These are phyloP conservation scores for Enteromius mattozi DNA, from an alignment of 2,797 vertebrate species.

Conservation along the genomic window DNA sequence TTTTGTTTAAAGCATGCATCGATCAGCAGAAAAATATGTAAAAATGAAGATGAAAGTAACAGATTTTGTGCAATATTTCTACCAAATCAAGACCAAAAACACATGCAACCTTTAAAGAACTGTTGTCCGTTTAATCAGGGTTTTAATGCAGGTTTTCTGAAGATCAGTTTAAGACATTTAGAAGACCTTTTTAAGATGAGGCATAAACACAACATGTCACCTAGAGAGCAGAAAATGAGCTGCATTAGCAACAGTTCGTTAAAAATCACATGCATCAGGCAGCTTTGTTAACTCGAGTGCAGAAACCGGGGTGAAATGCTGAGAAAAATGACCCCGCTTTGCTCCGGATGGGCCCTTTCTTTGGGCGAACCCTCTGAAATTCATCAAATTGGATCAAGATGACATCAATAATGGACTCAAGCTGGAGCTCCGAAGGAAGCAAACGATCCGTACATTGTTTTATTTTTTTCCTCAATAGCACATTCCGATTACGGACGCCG, in stretches of 20 bases:
- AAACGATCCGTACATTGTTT: constrained; percentile 64
- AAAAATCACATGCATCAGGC: constrained; percentile 28
- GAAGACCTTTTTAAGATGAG: neutral
- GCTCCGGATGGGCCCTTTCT: constrained; percentile 64
- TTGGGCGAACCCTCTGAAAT: constrained; percentile 63
- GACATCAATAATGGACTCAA: constrained; percentile 66
- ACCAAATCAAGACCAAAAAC: neutral
- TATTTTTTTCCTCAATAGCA: constrained; percentile 56
- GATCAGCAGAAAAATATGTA: no score
- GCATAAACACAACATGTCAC: neutral
- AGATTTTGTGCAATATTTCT: neutral
- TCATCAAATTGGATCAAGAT: constrained; percentile 69
- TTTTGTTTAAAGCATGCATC: no score
- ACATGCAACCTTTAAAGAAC: neutral
- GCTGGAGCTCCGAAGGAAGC: constrained; percentile 59
- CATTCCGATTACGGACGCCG: constrained; percentile 61
- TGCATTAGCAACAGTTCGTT: neutral
- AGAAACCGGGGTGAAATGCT: constrained; percentile 51
- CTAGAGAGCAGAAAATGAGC: neutral
- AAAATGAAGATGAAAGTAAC: neutral
- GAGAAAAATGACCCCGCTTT: constrained; percentile 61
- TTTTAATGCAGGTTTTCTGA: neutral
- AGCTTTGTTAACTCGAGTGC: constrained; percentile 27
- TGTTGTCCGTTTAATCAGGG: neutral
- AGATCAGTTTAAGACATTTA: no score